Conservation (phyloP, 2,113 vertebrate species). For the Platysternon megacephalum region DNA sequence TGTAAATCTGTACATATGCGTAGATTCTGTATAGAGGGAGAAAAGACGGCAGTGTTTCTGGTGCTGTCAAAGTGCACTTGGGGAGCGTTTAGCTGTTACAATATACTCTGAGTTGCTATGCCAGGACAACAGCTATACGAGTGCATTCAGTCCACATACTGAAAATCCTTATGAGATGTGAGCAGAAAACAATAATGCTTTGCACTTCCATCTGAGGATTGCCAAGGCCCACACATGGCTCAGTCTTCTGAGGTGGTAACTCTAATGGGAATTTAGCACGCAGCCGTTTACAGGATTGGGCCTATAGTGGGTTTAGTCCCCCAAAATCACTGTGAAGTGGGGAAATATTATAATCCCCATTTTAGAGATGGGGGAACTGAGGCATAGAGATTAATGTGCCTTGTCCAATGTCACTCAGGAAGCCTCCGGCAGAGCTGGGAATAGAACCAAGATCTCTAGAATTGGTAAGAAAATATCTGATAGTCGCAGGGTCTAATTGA, state of each 20-base stretch:
- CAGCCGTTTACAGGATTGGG: not conserved
- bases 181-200: not conserved
- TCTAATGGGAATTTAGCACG: not conserved
- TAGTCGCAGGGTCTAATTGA: not conserved
- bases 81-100: not conserved
- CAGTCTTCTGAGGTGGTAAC: not conserved
- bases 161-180: not conserved
- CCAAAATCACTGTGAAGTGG: not conserved
- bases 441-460: not conserved
- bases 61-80: not conserved
- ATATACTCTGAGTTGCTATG: not conserved
- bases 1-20: not conserved
- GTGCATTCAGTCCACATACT: not conserved
- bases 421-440: not conserved
- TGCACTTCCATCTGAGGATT: not conserved
- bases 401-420: not conserved
- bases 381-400: not conserved
- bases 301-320: not conserved
- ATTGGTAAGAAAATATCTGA: not conserved
- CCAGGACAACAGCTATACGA: not conserved
- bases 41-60: not conserved
- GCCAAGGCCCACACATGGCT: not conserved
- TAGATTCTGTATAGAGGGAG: not conserved
- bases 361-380: not conserved
- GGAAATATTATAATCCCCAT: not conserved